These are phyloP conservation scores for Sphaerodactylus townsendi DNA, from an alignment of 2,113 vertebrate species.

Conservation along the genomic window DNA sequence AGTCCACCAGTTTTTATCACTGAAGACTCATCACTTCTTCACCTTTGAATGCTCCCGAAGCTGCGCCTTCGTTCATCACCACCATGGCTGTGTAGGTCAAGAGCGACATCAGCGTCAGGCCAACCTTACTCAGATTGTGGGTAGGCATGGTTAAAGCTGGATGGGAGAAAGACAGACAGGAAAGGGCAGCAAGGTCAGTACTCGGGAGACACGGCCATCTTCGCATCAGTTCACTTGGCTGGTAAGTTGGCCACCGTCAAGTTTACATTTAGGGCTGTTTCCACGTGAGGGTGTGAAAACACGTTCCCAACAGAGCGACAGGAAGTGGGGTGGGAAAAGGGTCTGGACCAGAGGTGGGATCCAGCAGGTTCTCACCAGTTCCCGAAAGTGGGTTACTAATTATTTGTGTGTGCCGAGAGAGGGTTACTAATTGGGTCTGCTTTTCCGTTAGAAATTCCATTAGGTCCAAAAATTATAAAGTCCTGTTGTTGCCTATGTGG, in stretches of 20 bases:
- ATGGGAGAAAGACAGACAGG: constrained; percentile 24
- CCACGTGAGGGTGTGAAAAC: no score
- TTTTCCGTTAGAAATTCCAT: no score
- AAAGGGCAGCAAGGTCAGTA: not conserved
- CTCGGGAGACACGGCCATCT: not conserved
- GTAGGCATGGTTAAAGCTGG: constrained; percentile 22
- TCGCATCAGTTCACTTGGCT: not conserved
- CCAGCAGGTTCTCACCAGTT: no score
- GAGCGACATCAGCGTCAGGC: constrained; percentile 51
- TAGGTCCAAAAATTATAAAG: no score
- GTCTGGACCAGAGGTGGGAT: no score
- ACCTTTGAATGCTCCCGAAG: constrained; percentile 60
- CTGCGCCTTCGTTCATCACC: constrained; percentile 52
- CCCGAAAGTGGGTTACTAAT: no score
- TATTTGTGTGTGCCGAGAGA: no score
- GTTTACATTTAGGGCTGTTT: not conserved
- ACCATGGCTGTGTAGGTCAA: constrained; percentile 35
- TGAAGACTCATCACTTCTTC: not conserved
- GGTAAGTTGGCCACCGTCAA: not conserved
- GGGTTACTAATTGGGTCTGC: no score
- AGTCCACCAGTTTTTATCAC: rapidly evolving
- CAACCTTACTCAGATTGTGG: constrained; percentile 37
- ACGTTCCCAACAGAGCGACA: no score
- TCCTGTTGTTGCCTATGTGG: no score
- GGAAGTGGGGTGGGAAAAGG: no score